Percentiles rank a stretch among this genome's conserved stretches.
These are phyloP conservation scores for Tetrao urogallus DNA, from an alignment of 2,113 vertebrate species.

Conservation along the genomic window DNA sequence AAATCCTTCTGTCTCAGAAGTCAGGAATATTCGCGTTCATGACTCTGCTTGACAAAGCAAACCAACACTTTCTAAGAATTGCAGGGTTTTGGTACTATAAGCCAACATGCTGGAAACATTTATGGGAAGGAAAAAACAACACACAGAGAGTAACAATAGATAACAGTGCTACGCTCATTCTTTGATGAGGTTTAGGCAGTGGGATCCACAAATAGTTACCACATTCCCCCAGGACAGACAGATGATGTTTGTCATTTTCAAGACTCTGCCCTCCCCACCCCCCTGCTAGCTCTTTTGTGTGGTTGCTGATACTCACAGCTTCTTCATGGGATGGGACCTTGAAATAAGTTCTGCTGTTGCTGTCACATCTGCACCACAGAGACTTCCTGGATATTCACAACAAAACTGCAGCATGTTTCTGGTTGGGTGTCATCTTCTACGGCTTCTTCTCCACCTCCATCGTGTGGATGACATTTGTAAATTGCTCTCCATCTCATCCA, in stretches of 20 bases:
- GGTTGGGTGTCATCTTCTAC: not conserved
- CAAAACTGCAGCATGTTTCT: conserved; percentile 6
- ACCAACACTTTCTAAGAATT: not conserved
- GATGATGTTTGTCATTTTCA: not conserved
- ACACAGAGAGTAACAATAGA: not conserved
- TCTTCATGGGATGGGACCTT: not conserved
- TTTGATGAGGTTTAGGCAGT: not conserved
- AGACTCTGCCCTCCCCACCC: not conserved
- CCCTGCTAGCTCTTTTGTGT: not conserved
- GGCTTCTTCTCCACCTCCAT: not conserved
- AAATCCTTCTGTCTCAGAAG: not conserved
- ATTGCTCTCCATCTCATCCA: not conserved
- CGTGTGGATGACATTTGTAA: conserved; percentile 4
- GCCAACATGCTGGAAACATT: not conserved
- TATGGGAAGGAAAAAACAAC: not conserved
- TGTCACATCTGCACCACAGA: not conserved
- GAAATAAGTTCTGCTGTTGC: not conserved
- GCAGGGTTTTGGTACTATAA: not conserved
- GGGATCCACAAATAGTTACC: not conserved
- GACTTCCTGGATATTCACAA: not conserved
- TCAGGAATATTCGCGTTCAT: not conserved
- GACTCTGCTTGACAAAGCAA: not conserved
- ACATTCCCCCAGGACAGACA: accelerated
- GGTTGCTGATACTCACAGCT: not conserved
- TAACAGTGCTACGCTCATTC: not conserved